Percentiles rank a stretch among this genome's conserved stretches.
Evolutionary conservation across 2,888 invertebrate species (phyloP).

Genomic region (Germaria angustata): DNA sequence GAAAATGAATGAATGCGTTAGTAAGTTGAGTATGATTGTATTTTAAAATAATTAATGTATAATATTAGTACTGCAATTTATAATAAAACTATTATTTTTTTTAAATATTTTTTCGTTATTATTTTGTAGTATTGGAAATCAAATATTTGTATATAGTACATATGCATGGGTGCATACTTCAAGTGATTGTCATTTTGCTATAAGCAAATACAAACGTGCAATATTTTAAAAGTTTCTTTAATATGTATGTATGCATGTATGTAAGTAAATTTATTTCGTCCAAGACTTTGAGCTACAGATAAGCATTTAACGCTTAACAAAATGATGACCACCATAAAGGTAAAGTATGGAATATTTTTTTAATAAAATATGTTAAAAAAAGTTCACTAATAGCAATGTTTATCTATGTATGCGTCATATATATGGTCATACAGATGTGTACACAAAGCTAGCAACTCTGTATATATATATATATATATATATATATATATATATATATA

Average conservation of each 20-base stretch:
- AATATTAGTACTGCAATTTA: conserved; percentile 53
- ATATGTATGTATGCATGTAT: neutral
- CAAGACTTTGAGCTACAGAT: conserved; percentile 25
- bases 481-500: too few species aligned
- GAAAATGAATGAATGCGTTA: conserved; percentile 43
- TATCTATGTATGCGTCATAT: too few species aligned
- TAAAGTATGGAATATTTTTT: neutral
- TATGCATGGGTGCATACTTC: too few species aligned
- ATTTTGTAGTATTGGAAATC: conserved; percentile 1
- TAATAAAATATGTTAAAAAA: neutral
- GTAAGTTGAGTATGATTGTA: conserved; percentile 33
- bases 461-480: too few species aligned
- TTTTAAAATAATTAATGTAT: conserved; percentile 4
- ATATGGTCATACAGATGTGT: too few species aligned
- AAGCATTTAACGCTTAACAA: conserved; percentile 11
- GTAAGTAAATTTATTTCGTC: neutral
- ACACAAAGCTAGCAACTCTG: too few species aligned
- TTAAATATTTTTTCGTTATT: neutral
- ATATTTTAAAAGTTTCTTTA: too few species aligned
- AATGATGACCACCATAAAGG: conserved; percentile 22
- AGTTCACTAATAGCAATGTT: neutral
- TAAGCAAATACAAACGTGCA: neutral
- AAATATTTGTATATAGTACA: too few species aligned
- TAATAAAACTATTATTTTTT: conserved; percentile 12
- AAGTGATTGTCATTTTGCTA: conserved; percentile 12